Evolutionary conservation across 2,888 invertebrate genomes (phyloP), one percentile per base, ranked within the genome.

Genomic region (Hemaris fuciformis): DNA sequence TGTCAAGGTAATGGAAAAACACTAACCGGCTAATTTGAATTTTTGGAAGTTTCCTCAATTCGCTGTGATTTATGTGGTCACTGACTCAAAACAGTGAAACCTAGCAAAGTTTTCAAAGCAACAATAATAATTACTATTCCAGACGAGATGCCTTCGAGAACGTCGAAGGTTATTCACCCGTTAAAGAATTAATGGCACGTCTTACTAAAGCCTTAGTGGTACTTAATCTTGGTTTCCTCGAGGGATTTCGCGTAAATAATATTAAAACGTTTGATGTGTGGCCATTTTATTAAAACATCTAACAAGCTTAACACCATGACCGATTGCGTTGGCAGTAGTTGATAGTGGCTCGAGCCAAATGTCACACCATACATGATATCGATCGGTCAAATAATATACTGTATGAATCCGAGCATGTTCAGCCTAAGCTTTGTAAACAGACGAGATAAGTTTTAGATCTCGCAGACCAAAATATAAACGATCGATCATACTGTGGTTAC

Each of bases 71-170:
- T 69, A 70, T 74, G 75, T 75, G 73, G 74, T 72, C 75, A 70
- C 74, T 75, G 75, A 77, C 74, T 73, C 68, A 71, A 71, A 72
- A 64, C 74, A 76, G 72, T 75, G 78, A 74, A 74, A 73, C 74
- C 76, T 71, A 71, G 74, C 73, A 62, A 68, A 75, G 76, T 77
- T 77, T 78, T 75, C 71, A 79, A 77, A 76, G 77, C 76, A 77
- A 77, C 77, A 79, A 82, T 78, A 87, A 83, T 81, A 84, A 89
- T 90, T 91, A 83, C 83, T 88, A 91, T 91, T 87, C 89, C 83
- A 86, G 85, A 84, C 89, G 79, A 81, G 83, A 77, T 78, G 77
- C 76, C 80, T 81, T 75, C 78, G 75, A 81, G 75, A 76, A 75
- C 75, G 71, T 70, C 74, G 73, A 78, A 83, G 91, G 88, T 85